Evolutionary conservation across 2,113 vertebrate genomes (phyloP).

Genomic region (Trinectes maculatus): DNA sequence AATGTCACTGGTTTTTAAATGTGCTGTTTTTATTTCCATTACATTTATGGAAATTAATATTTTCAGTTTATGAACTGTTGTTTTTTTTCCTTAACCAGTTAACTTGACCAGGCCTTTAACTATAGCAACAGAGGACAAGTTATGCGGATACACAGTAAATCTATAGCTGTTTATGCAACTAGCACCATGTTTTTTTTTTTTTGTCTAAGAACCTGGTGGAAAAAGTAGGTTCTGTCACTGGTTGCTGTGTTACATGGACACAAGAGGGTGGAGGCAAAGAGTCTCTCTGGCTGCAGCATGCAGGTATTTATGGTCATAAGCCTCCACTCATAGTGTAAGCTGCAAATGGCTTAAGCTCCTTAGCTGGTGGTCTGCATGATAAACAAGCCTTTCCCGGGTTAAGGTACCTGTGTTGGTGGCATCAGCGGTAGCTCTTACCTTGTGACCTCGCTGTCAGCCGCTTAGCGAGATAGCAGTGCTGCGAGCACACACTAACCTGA

Average conservation of each 20-base stretch:
- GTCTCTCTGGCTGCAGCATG: constrained; percentile 25
- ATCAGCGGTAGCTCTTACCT: constrained; percentile 18
- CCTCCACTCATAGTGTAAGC: constrained; percentile 54
- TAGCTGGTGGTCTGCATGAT: constrained; percentile 41
- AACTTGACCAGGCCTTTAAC: constrained; percentile 4
- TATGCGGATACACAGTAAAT: constrained; percentile 32
- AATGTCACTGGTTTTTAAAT: too few relatives aligned
- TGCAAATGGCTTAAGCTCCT: constrained; percentile 43
- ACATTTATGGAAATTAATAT: too few relatives aligned
- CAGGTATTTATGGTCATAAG: constrained; percentile 64
- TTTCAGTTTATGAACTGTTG: too few relatives aligned
- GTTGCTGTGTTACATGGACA: constrained; percentile 17
- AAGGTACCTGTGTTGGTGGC: constrained; percentile 20
- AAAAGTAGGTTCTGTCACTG: constrained; percentile 18
- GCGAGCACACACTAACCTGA: background rate
- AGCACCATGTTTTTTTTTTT: constrained; percentile 20
- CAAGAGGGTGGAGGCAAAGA: constrained; percentile 25
- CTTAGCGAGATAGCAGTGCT: constrained; percentile 11
- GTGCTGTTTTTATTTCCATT: too few relatives aligned
- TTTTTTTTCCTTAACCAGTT: background rate
- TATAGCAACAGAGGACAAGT: constrained; percentile 25
- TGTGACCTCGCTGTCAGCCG: constrained; percentile 35
- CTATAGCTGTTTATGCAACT: constrained; percentile 53
- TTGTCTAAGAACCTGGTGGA: constrained; percentile 35
- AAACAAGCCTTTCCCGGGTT: constrained; percentile 47